These are phyloP conservation scores for Platichthys flesus DNA, from an alignment of 2,113 vertebrate species.

Conservation along the genomic window DNA sequence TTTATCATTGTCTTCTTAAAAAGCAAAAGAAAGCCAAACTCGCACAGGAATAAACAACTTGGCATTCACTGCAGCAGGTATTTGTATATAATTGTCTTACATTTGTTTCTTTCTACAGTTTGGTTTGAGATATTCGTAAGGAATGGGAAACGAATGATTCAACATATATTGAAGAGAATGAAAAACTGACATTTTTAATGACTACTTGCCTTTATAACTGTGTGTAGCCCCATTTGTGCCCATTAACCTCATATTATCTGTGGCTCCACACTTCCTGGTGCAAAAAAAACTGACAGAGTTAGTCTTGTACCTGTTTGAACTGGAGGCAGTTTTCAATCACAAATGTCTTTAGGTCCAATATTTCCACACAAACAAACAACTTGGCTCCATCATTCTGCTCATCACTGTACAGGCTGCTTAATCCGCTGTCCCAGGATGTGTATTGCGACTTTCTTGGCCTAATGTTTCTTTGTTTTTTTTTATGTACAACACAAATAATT, in stretches of 20 bases:
- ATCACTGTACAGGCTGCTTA: no score
- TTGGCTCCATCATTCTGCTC: no score
- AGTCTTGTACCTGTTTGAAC: no score
- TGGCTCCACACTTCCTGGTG: neutral
- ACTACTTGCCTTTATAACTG: no score
- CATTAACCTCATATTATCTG: neutral
- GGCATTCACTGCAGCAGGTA: neutral
- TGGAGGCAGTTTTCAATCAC: neutral
- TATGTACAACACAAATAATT: no score
- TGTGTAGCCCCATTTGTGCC: no score
- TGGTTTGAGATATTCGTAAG: neutral
- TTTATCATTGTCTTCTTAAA: conserved; percentile 20
- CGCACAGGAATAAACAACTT: conserved; percentile 6
- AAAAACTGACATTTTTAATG: neutral
- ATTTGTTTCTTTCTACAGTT: neutral
- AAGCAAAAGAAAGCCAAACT: conserved; percentile 26
- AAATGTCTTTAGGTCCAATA: no score
- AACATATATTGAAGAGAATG: neutral
- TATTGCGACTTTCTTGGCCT: no score
- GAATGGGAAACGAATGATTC: neutral
- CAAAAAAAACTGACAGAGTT: no score
- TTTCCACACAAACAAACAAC: no score
- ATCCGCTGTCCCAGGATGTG: no score
- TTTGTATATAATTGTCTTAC: conserved; percentile 14
- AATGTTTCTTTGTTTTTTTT: no score